Percentiles rank a stretch among this genome's conserved stretches.
Evolutionary conservation across 2,113 vertebrate genomes (phyloP).

Genomic region (Sterrhoptilus dennistouni): DNA sequence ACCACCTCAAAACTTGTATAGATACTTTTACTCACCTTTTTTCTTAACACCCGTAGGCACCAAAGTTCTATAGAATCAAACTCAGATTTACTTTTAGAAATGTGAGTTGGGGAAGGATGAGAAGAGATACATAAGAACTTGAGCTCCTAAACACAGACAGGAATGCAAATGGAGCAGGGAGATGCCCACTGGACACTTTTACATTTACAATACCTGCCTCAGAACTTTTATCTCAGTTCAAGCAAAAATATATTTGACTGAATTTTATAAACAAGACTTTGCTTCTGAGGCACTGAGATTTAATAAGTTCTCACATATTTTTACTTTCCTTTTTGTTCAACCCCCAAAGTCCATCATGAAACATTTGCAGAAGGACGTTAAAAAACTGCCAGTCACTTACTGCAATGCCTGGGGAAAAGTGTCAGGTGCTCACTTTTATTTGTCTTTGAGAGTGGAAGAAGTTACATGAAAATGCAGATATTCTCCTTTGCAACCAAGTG

Average conservation of each 20-base stretch:
- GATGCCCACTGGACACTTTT: neutral
- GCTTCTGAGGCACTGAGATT: conserved; percentile 30
- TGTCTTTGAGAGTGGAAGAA: conserved; percentile 60
- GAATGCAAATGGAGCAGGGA: neutral
- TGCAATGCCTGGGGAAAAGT: conserved; percentile 60
- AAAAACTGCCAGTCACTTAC: conserved; percentile 65
- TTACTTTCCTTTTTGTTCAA: conserved; percentile 11
- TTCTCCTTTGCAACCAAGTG: conserved; percentile 67
- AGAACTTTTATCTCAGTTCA: conserved; percentile 9
- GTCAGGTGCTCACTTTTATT: conserved; percentile 67
- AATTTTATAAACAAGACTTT: conserved; percentile 25
- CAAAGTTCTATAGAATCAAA: neutral
- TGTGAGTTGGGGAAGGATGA: neutral
- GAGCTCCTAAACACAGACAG: neutral
- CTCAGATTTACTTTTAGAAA: neutral
- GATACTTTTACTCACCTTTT: conserved; percentile 26
- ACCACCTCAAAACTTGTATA: neutral
- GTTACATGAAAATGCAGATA: conserved; percentile 63
- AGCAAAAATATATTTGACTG: conserved; percentile 5
- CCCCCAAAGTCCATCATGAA: conserved; percentile 42
- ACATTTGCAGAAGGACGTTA: conserved; percentile 51
- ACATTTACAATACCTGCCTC: neutral
- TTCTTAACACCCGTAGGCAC: conserved; percentile 38
- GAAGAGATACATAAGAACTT: neutral
- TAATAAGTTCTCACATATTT: conserved; percentile 12